A percentile compares a stretch with the other conserved stretches of the same genome.
phyloP scores from a whole-genome alignment of 1,140 invertebrate species.

The Muscidifurax raptorellus region DNA sequence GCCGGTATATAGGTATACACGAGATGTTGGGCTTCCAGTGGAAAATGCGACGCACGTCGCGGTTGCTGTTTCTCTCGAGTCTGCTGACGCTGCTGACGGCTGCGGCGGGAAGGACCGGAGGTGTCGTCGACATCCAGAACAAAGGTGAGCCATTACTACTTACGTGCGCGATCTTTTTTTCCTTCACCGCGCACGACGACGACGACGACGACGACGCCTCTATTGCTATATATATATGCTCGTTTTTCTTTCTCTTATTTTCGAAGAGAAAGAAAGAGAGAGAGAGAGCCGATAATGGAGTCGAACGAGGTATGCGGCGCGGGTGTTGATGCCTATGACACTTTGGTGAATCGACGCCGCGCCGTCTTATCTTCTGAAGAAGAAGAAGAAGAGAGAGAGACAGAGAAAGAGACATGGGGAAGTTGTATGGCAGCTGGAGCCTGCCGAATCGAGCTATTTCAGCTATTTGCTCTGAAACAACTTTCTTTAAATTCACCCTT shows the following conservation, averaged over 20 bases:
- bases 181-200: neutral
- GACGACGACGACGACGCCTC: neutral
- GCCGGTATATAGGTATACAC: neutral
- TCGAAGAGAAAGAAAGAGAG: neutral
- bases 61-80: slow-evolving; percentile 18
- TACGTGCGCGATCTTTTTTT: neutral
- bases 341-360: slow-evolving; percentile 12
- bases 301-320: neutral
- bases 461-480: no score
- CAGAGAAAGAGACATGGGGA: no score
- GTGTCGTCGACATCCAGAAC: neutral
- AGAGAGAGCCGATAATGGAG: neutral
- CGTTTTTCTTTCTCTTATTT: neutral
- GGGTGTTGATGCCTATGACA: neutral
- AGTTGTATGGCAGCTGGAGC: no score
- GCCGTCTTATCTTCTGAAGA: neutral
- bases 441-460: no score
- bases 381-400: no score
- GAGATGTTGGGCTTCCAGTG: neutral
- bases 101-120: neutral
- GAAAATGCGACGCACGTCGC: slow-evolving; percentile 40
- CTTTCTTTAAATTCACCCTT: no score
- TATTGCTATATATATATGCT: no score
- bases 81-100: slow-evolving; percentile 18
- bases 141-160: slow-evolving; percentile 47